A percentile compares a stretch with the other conserved stretches of the same genome.
These are phyloP conservation scores for Bembecia ichneumoniformis DNA, from an alignment of 2,888 invertebrate species.

Conservation along the genomic window DNA sequence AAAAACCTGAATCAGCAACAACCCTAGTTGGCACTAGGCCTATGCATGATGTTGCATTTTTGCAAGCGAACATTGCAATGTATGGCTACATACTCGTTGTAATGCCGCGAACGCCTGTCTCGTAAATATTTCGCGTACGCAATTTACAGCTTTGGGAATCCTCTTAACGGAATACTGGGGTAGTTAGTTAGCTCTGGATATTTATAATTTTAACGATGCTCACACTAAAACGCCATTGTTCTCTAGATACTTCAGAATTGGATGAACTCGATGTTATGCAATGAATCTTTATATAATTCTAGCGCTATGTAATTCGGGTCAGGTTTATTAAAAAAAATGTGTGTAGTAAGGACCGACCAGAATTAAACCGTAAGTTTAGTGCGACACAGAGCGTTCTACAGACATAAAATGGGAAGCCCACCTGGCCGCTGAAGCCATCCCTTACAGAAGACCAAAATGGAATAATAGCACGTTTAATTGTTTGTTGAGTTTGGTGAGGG, in stretches of 20 bases:
- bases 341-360: no score
- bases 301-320: no score
- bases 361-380: no score
- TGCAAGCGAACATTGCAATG: constrained; percentile 44
- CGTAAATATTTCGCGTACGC: constrained; percentile 67
- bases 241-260: constrained; percentile 22
- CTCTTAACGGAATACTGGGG: constrained; percentile 66
- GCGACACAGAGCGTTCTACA: no score
- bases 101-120: constrained; percentile 63
- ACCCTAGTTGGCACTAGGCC: constrained; percentile 3
- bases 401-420: no score
- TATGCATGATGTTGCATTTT: constrained; percentile 44
- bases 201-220: constrained; percentile 52
- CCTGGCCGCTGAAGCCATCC: no score
- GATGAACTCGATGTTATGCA: background rate
- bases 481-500: no score
- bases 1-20: no score
- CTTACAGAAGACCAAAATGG: no score
- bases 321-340: no score
- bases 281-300: no score
- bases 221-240: constrained; percentile 39
- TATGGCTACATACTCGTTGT: constrained; percentile 53
- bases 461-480: no score
- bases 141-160: constrained; percentile 68
- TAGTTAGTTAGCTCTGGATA: constrained; percentile 59